Percentiles rank a stretch among this genome's conserved stretches.
Conservation (phyloP, 2,888 invertebrate species). For the Myopa testacea region DNA sequence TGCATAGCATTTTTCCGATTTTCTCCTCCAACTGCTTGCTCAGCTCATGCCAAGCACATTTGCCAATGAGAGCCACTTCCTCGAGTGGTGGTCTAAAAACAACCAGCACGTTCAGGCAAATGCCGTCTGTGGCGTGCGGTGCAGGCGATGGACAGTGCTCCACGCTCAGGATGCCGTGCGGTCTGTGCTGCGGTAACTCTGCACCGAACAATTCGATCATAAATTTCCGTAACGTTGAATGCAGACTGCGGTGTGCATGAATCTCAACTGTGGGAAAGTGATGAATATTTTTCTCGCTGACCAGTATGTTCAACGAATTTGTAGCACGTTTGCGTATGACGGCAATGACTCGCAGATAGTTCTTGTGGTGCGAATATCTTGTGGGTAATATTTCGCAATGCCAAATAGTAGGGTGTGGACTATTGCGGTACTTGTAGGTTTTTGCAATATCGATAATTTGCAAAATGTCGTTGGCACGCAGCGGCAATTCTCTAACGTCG, state of each 20-base stretch:
- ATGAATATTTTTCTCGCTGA: constrained; percentile 85
- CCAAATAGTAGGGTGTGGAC: constrained; percentile 70
- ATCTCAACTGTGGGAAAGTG: constrained; percentile 91
- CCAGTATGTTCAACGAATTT: constrained; percentile 85
- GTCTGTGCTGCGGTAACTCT: constrained; percentile 85
- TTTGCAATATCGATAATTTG: constrained; percentile 84
- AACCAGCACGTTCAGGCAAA: constrained; percentile 84
- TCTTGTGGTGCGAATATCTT: constrained; percentile 76
- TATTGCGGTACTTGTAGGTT: constrained; percentile 65
- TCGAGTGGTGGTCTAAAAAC: constrained; percentile 87
- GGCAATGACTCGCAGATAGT: constrained; percentile 82
- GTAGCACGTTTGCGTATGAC: constrained; percentile 84
- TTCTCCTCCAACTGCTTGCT: constrained; percentile 76
- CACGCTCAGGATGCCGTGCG: constrained; percentile 80
- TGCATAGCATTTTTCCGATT: constrained; percentile 76
- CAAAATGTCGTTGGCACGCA: constrained; percentile 85
- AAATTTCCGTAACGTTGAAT: constrained; percentile 87
- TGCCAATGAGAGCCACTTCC: constrained; percentile 87
- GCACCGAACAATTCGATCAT: constrained; percentile 93
- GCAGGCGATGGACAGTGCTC: constrained; percentile 74
- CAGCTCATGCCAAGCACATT: constrained; percentile 90
- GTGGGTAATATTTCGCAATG: constrained; percentile 80
- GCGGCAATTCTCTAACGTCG: constrained; percentile 79
- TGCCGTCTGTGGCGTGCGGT: constrained; percentile 75
- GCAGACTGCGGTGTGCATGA: constrained; percentile 86